These are phyloP conservation scores for Entomobrya multifasciata DNA, from an alignment of 2,888 invertebrate species.

Conservation along the genomic window DNA sequence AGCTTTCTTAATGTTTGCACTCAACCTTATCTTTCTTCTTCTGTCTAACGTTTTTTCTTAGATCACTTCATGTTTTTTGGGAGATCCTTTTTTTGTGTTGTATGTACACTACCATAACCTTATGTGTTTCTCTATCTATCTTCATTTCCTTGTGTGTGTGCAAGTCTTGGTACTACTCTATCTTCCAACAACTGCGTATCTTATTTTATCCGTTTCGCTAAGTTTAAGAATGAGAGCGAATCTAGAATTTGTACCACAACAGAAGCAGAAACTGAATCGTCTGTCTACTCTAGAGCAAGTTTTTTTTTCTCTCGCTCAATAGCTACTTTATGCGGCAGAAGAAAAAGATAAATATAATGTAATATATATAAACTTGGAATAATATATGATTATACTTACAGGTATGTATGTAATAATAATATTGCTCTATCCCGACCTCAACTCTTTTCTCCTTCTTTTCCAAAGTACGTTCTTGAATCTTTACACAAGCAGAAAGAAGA, in stretches of 20 bases:
- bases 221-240: constrained; percentile 36
- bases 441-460: too few relatives aligned
- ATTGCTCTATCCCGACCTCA: constrained; percentile 8
- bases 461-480: background rate
- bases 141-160: constrained; percentile 7
- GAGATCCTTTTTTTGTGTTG: constrained; percentile 27
- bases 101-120: too few relatives aligned
- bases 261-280: background rate
- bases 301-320: too few relatives aligned
- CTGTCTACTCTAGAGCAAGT: background rate
- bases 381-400: too few relatives aligned
- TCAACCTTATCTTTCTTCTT: constrained; percentile 29
- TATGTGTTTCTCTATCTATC: constrained; percentile 24
- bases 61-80: constrained; percentile 41
- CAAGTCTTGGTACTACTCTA: background rate
- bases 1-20: background rate
- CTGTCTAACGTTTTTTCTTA: too few relatives aligned
- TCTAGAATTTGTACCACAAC: background rate
- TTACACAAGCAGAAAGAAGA: constrained; percentile 13
- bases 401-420: constrained; percentile 3
- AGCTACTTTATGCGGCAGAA: background rate
- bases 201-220: background rate
- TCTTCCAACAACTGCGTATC: constrained; percentile 22
- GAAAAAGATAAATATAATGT: constrained; percentile 6
- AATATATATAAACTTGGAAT: background rate